Evolutionary conservation across 1,140 invertebrate species (phyloP).

Genomic region (Aphelinus certus): DNA sequence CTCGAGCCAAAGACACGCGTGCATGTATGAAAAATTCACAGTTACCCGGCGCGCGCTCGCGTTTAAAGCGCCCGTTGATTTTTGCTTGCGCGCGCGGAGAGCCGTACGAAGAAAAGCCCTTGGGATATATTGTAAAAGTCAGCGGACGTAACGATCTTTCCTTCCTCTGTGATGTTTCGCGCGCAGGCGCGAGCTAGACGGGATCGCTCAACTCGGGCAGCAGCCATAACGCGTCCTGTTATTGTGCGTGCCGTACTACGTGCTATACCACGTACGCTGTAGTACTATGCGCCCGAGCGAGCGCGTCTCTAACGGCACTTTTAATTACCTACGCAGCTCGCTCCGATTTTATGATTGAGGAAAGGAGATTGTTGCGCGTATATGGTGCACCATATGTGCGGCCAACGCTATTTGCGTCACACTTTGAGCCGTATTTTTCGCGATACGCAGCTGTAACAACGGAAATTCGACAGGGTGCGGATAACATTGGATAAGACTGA

Average conservation of each 20-base stretch:
- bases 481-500: no score
- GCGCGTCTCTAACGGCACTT: slow-evolving; percentile 27
- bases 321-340: slow-evolving; percentile 26
- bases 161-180: no score
- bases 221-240: slow-evolving; percentile 38
- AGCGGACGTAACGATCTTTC: slow-evolving; percentile 21
- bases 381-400: no score
- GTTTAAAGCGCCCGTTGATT: slow-evolving; percentile 6
- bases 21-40: not conserved
- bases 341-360: slow-evolving; percentile 28
- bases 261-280: no score
- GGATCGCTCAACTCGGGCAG: slow-evolving; percentile 21
- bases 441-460: no score
- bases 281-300: not conserved
- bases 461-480: no score
- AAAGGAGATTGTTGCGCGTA: slow-evolving; percentile 10
- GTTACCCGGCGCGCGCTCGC: not conserved
- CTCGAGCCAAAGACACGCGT: no score
- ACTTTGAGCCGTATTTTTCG: no score
- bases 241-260: slow-evolving; percentile 12
- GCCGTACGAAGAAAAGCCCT: not conserved
- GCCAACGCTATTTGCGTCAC: no score
- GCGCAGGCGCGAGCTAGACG: no score
- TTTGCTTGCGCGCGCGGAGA: not conserved
- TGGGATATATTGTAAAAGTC: slow-evolving; percentile 7